Base-by-base conservation (phyloP, 2,888 invertebrate species). In the Lycia hirtaria region DNA sequence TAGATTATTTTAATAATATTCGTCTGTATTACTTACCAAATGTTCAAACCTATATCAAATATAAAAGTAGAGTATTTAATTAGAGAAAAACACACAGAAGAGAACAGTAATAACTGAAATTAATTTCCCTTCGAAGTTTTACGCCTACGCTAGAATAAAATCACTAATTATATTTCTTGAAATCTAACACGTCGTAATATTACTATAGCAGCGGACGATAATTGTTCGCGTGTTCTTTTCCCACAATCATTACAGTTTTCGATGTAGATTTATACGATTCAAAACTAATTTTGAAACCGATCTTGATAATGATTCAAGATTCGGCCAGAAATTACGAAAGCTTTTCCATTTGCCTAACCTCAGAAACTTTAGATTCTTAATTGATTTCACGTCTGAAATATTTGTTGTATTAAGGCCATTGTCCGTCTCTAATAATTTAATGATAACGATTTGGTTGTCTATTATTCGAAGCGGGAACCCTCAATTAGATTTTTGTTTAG, bases 231-330 rank as follows among this genome's bases (percentile, higher is more conserved):
- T 69, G 65, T 57, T 55, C 33, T 54, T 43, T 65, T 50, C 3
- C 43, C 28, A 57, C 35, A 41, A 38, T 60, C 38, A 58, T 62
- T 55, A 58, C 45, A 33, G 56, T 38, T 52, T 55, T 53, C 52
- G 24, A 56, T 59, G 55, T 63, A 62, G 59, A 62, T 65, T 61
- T 60, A 57, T 51, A 48, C 56, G 55, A 64, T 63, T 59, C 59
- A 32, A 57, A 64, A 15, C 56, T 62, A 61, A 65, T 68, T 65
- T 64, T 20, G 19, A 55, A 62, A 60, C 43, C 58, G 57, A 68
- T 68, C 60, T 62, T 60, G 60, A 68, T 66, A 64, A 56, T 51
- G 56, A 58, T 58, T 49, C 38, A 20, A 56, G 40, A 53, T 52
- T 56, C 43, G 37, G 20, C 24, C 44, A 40, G 49, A 54, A 55